A percentile compares a stretch with the other conserved stretches of the same genome.
Evolutionary conservation across 37 sponge, comb jelly and placozoan species (phyloP).

Genomic region (Bolinopsis microptera): DNA sequence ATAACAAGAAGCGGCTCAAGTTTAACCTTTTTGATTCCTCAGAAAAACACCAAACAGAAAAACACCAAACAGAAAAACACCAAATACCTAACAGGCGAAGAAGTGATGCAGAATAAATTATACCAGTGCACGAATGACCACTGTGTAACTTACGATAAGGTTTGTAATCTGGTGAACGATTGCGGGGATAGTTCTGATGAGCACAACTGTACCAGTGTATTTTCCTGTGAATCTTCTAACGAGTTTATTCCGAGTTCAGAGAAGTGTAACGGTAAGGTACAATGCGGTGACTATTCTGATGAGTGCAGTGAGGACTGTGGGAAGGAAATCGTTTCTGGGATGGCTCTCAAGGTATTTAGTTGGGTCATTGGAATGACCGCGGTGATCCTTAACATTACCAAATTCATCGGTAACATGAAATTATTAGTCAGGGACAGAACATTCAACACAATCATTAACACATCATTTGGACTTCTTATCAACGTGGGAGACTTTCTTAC

Average conservation of each 20-base stretch:
- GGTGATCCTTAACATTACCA: neutral
- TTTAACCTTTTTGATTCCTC: neutral
- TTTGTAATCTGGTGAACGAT: constrained; percentile 4
- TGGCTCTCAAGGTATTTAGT: neutral
- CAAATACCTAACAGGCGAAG: too few relatives aligned
- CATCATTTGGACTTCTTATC: neutral
- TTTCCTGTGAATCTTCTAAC: neutral
- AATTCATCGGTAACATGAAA: neutral
- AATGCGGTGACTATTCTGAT: neutral
- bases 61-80: neutral
- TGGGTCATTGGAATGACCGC: neutral
- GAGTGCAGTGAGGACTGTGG: constrained; percentile 1
- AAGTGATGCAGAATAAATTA: neutral
- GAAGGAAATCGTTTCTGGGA: neutral
- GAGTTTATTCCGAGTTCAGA: neutral
- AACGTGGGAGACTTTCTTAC: constrained; percentile 20
- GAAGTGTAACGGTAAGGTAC: neutral
- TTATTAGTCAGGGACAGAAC: neutral
- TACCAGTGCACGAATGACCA: neutral
- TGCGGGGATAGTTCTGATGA: neutral
- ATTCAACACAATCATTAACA: neutral
- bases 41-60: neutral
- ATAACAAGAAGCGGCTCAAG: neutral
- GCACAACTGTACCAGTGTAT: neutral
- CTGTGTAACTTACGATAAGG: neutral